Conservation (phyloP, 2,113 vertebrate genomes). For the Rhabdomys dilectus region DNA sequence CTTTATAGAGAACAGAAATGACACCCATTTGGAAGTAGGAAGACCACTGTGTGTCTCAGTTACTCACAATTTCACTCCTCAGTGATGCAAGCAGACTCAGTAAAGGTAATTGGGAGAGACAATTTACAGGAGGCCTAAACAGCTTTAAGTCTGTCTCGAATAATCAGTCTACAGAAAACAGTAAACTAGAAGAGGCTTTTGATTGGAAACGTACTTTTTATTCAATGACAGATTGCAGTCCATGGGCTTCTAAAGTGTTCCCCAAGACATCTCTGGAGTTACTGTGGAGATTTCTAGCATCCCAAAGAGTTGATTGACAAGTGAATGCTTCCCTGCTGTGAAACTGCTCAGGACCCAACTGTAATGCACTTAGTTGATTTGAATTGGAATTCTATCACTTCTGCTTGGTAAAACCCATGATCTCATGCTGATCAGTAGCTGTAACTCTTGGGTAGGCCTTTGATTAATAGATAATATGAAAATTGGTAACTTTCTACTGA, state of each 20-base stretch:
- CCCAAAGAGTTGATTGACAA: background rate
- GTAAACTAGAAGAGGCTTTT: background rate
- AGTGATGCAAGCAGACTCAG: background rate
- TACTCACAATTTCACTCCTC: background rate
- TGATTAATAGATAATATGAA: constrained; percentile 7
- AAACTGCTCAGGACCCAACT: background rate
- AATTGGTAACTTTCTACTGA: constrained; percentile 30
- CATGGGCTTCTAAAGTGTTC: background rate
- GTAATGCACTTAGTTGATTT: background rate
- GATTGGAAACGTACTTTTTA: constrained; percentile 29
- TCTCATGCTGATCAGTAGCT: background rate
- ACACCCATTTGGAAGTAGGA: background rate
- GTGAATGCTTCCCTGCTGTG: background rate
- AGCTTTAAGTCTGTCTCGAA: background rate
- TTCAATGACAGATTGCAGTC: constrained; percentile 2
- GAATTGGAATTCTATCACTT: constrained; percentile 12
- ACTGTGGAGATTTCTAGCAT: background rate
- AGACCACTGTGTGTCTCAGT: background rate
- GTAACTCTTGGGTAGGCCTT: background rate
- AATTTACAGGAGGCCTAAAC: background rate
- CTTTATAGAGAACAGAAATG: background rate
- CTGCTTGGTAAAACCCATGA: background rate
- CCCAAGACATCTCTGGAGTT: background rate
- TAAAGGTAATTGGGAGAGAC: background rate
- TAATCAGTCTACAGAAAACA: background rate